Evolutionary conservation across 2,797 vertebrate genomes (phyloP).

Genomic region (Acipenser ruthenus): DNA sequence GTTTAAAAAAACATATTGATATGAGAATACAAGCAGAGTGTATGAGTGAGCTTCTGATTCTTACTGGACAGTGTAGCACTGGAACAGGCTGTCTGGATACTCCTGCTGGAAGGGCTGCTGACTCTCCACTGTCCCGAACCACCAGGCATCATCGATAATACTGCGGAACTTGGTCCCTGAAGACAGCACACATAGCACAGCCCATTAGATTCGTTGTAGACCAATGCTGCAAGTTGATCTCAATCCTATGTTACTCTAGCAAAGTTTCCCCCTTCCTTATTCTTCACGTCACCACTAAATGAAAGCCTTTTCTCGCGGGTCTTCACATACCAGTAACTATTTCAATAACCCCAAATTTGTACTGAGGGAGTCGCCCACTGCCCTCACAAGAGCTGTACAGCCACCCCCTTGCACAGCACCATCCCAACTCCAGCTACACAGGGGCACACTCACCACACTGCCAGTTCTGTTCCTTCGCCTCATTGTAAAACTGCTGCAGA

Average conservation of each 20-base stretch:
- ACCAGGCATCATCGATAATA: conserved; percentile 97
- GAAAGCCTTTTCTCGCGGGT: neutral
- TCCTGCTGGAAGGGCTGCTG: conserved; percentile 90
- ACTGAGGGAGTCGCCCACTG: no score
- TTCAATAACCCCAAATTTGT: neutral
- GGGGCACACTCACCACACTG: conserved; percentile 67
- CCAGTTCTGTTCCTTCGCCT: conserved; percentile 95
- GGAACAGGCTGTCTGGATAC: conserved; percentile 95
- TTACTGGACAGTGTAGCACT: conserved; percentile 91
- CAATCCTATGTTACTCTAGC: neutral
- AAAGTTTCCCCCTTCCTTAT: neutral
- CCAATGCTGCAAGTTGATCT: no score
- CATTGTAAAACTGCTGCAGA: conserved; percentile 92
- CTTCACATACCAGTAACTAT: neutral
- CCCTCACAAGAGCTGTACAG: neutral
- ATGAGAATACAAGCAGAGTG: no score
- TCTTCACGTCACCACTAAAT: no score
- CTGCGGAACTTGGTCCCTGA: conserved; percentile 75
- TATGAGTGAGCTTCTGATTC: conserved; percentile 19
- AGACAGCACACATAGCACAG: neutral
- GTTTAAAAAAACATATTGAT: no score
- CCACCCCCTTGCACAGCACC: neutral
- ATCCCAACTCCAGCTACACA: neutral
- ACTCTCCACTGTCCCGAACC: conserved; percentile 91
- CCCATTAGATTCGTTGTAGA: no score